Conservation (phyloP, 2,797 vertebrate species). For the Echeneis naucrates region DNA sequence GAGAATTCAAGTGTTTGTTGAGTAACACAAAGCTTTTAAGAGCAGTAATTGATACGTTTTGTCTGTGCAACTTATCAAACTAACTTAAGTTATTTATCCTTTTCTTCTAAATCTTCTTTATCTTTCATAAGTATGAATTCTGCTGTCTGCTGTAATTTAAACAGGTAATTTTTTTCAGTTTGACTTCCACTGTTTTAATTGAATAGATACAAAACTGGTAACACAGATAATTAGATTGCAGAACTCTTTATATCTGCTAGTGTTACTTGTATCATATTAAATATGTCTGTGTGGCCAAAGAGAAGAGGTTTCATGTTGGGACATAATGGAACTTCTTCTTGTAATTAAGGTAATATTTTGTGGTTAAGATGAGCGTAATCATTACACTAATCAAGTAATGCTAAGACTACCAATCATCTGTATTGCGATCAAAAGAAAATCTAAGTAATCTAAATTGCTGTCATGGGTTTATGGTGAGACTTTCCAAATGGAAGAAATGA, state of each 20-base stretch:
- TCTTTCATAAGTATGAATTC: conserved; percentile 11
- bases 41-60: neutral
- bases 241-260: neutral
- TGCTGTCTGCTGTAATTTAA: neutral
- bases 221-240: neutral
- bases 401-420: conserved; percentile 5
- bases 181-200: neutral
- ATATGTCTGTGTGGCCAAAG: neutral
- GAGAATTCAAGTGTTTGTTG: conserved; percentile 20
- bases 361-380: conserved; percentile 23
- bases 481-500: conserved; percentile 8
- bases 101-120: conserved; percentile 7
- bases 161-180: neutral
- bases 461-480: conserved; percentile 11
- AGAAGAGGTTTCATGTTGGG: conserved; percentile 8
- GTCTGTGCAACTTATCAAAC: neutral
- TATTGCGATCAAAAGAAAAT: conserved; percentile 55
- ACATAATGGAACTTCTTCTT: conserved; percentile 15
- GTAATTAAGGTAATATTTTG: conserved; percentile 9
- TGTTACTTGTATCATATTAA: conserved; percentile 2
- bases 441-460: conserved; percentile 49
- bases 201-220: neutral
- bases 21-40: neutral
- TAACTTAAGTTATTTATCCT: neutral
- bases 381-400: conserved; percentile 13